Evolutionary conservation across 2,113 vertebrate species (phyloP), one percentile per base, ranked within the genome.

Genomic region (Urocolius indicus): DNA sequence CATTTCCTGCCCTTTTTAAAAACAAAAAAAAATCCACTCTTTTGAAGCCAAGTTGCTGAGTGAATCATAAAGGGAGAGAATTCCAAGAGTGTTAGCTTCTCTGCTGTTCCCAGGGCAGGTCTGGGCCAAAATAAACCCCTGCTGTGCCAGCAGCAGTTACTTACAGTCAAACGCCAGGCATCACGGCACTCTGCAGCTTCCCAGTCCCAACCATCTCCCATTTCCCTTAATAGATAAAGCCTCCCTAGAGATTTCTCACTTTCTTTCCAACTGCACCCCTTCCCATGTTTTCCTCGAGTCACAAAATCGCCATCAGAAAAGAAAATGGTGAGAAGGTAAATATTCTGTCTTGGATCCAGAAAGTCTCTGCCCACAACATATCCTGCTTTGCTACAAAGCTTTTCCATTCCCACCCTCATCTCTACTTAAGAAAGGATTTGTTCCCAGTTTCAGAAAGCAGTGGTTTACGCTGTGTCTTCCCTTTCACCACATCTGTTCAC

Each of bases 61-160:
- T 95, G 96, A 95, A 94, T 97, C 41, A 72, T 94, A 96, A 90
- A 94, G 94, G 83, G 78, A 93, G 94, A 82, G n/a, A 93, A 98
- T 97, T 98, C 97, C 98, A 97, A 97, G 85, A 94, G 95, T 30
- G 46, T 97, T 97, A 96, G 96, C 88, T 74, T 92, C 88, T 95
- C 97, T 92, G 86, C 95, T 94, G 93, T 97, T 97, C 97, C 96
- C 97, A 96, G 95, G 97, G 92, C 97, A 93, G 65, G 88, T 92
- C 93, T 71, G 94, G 96, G 97, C 98, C 98, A 98, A 97, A 95
- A 96, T 69, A 98, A 98, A 97, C 93, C 90, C 62, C 18, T 0
- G 3, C 49, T 21, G 66, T 96, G 97, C 97, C 98, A 98, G 93
- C 71, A 95, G 94, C 94, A 83, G 87, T 95, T 94, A 95, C 95